These are phyloP conservation scores for Sylvietta virens DNA, from an alignment of 2,113 vertebrate genomes.

Conservation along the genomic window DNA sequence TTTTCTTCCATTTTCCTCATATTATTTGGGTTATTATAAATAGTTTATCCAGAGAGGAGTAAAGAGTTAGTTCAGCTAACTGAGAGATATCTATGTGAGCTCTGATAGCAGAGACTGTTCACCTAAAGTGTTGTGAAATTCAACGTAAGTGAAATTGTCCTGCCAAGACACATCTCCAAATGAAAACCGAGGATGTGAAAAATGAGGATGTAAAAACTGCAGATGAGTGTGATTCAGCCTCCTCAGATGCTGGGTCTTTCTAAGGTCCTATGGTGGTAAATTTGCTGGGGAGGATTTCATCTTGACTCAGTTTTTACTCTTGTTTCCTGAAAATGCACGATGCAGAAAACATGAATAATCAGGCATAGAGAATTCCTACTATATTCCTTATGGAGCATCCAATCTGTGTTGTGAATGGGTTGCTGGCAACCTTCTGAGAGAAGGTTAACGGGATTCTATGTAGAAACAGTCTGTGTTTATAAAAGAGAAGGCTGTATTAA, in stretches of 20 bases:
- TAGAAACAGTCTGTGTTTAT: neutral
- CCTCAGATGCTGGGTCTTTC: neutral
- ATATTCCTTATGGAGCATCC: neutral
- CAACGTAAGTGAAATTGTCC: neutral
- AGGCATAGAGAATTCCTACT: neutral
- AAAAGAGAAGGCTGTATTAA: neutral
- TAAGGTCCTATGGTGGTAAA: neutral
- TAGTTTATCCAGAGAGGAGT: neutral
- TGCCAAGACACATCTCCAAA: neutral
- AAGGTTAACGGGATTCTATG: neutral
- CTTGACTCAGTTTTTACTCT: neutral
- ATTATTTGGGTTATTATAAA: neutral
- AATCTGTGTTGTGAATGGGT: neutral
- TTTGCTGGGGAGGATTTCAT: neutral
- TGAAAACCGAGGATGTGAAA: neutral
- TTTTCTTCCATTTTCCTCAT: neutral
- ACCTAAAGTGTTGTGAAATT: neutral
- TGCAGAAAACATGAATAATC: neutral
- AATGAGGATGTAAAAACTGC: neutral
- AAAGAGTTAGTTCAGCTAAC: neutral
- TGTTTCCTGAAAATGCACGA: neutral
- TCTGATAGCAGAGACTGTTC: neutral
- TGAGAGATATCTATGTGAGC: neutral
- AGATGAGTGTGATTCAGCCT: neutral
- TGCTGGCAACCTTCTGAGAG: neutral